phyloP scores from a whole-genome alignment of 2,888 invertebrate species.

The Atethmia centrago region DNA sequence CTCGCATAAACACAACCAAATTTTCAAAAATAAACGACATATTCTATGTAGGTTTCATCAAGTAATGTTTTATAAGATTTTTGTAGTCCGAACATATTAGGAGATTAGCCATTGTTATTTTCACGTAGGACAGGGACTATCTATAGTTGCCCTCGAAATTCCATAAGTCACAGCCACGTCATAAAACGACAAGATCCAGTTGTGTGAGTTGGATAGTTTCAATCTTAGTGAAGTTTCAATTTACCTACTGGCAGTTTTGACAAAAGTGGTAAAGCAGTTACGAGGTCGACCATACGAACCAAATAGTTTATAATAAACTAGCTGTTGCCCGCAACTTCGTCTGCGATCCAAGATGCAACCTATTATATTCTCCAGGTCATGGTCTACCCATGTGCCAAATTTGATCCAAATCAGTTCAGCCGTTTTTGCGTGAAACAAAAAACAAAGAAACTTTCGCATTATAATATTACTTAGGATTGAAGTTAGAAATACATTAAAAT shows the following conservation, averaged over 20 bases:
- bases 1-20: no score
- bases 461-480: not conserved
- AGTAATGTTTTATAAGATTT: not conserved
- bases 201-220: not conserved
- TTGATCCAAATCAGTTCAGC: no score
- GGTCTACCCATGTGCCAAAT: no score
- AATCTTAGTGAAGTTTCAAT: not conserved
- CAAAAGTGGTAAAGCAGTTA: not conserved
- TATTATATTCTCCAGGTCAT: no score
- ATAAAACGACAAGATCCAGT: not conserved
- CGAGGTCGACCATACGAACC: not conserved
- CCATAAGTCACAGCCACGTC: no score
- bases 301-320: not conserved
- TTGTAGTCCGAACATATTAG: not conserved
- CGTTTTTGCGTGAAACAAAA: no score
- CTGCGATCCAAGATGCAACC: no score
- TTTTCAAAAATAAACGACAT: not conserved
- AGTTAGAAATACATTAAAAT: not conserved
- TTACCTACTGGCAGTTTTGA: no score
- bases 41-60: not conserved
- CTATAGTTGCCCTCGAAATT: not conserved
- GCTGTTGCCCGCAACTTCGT: no score
- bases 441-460: no score
- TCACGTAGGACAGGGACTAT: not conserved
- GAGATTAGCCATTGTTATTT: not conserved